Conservation (phyloP, 2,113 vertebrate species). For the Dissostichus mawsoni region DNA sequence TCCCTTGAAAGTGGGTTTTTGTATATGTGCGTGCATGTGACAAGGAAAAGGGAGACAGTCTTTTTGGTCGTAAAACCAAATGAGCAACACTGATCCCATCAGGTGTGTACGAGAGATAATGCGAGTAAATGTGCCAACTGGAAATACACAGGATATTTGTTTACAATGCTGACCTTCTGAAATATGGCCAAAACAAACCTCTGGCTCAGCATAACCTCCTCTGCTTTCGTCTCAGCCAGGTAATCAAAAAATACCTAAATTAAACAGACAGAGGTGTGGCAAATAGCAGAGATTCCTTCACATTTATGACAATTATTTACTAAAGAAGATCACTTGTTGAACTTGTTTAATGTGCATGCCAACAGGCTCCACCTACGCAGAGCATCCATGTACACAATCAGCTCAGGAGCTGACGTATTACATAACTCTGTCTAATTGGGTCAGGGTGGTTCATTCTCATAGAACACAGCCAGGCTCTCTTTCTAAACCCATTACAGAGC, state of each 20-base stretch:
- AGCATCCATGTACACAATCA: slow-evolving; percentile 27
- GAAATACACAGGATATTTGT: slow-evolving; percentile 37
- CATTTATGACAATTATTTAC: neutral
- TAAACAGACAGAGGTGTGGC: neutral
- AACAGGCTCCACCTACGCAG: neutral
- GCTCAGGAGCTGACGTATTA: slow-evolving; percentile 31
- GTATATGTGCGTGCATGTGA: neutral
- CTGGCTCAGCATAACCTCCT: slow-evolving; percentile 17
- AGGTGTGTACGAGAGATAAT: slow-evolving; percentile 54
- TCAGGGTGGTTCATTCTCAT: slow-evolving; percentile 42
- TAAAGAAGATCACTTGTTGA: slow-evolving; percentile 2
- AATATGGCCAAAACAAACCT: slow-evolving; percentile 47
- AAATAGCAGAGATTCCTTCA: neutral
- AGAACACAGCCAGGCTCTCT: slow-evolving; percentile 36
- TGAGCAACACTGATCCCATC: slow-evolving; percentile 39
- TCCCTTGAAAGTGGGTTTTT: slow-evolving; percentile 8
- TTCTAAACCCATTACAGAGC: slow-evolving; percentile 48
- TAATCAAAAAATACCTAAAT: neutral
- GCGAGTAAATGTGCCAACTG: slow-evolving; percentile 28
- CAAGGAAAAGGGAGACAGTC: neutral
- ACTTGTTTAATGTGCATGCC: slow-evolving; percentile 15
- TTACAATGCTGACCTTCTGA: slow-evolving; percentile 51
- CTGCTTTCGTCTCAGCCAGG: neutral
- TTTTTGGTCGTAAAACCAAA: slow-evolving; percentile 16
- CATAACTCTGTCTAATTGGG: slow-evolving; percentile 46